These are phyloP conservation scores for Drosophila ambigua DNA, from an alignment of 1,140 invertebrate species.

Conservation along the genomic window DNA sequence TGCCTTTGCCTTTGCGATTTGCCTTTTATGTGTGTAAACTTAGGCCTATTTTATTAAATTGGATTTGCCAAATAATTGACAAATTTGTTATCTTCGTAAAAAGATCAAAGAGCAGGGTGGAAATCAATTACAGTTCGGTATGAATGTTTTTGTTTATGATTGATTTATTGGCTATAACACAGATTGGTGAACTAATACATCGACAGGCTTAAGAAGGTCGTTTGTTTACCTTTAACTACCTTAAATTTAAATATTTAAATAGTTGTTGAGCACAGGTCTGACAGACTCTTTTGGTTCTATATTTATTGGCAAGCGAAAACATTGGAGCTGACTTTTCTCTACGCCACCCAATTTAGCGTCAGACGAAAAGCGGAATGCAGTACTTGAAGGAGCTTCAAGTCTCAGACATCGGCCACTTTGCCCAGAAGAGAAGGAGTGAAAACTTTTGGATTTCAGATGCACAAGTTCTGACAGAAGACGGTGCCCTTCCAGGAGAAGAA, in stretches of 20 bases:
- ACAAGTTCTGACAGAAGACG: no score
- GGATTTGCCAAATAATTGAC: conserved; percentile 8
- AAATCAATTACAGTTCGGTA: conserved; percentile 34
- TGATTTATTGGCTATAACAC: conserved; percentile 8
- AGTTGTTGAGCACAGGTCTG: not conserved
- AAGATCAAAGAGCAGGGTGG: not conserved
- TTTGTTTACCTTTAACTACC: not conserved
- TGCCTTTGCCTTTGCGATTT: no score
- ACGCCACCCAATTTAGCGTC: conserved; percentile 11
- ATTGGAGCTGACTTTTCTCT: conserved; percentile 5
- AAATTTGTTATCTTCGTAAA: conserved; percentile 7
- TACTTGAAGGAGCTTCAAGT: not conserved
- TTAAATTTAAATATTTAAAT: conserved; percentile 10
- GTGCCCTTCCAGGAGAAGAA: no score
- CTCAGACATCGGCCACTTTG: conserved; percentile 16
- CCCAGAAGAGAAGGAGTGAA: no score
- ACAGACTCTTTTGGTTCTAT: not conserved
- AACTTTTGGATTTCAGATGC: no score
- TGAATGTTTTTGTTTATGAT: conserved; percentile 12
- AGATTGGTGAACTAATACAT: not conserved
- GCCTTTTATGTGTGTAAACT: conserved; percentile 5
- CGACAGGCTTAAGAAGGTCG: not conserved
- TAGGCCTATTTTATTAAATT: conserved; percentile 36
- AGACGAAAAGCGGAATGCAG: no score
- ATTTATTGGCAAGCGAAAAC: not conserved